A percentile compares a stretch with the other conserved stretches of the same genome.
These are phyloP conservation scores for Symphodus melops DNA, from an alignment of 2,113 vertebrate genomes.

Conservation along the genomic window DNA sequence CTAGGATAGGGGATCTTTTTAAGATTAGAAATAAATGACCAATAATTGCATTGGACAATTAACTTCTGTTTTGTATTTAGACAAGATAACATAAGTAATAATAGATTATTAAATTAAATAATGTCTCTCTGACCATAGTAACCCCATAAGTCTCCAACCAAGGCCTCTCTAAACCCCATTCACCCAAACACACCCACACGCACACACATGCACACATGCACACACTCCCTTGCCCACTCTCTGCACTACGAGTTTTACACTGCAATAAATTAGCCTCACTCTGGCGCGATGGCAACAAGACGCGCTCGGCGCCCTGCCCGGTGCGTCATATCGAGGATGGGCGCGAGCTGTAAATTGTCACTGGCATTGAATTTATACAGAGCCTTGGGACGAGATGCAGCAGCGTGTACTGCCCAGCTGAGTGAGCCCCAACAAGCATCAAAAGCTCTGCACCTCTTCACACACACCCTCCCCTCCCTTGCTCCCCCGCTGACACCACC, in stretches of 20 bases:
- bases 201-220: too few species aligned
- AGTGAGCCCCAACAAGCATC: slow-evolving; percentile 76
- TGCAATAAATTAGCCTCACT: slow-evolving; percentile 80
- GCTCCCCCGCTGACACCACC: slow-evolving; percentile 52
- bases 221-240: slow-evolving; percentile 37
- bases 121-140: slow-evolving; percentile 46
- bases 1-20: not conserved
- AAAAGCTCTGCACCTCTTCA: slow-evolving; percentile 46
- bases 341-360: slow-evolving; percentile 80
- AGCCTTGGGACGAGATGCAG: slow-evolving; percentile 74
- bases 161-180: slow-evolving; percentile 60
- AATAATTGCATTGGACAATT: not conserved
- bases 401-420: slow-evolving; percentile 65
- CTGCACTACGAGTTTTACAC: slow-evolving; percentile 70
- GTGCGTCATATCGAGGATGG: slow-evolving; percentile 71
- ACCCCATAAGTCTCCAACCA: slow-evolving; percentile 51
- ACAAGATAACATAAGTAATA: too few species aligned
- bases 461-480: slow-evolving; percentile 13
- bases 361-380: slow-evolving; percentile 77
- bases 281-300: slow-evolving; percentile 71
- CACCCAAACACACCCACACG: not conserved
- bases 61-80: slow-evolving; percentile 21
- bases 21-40: not conserved
- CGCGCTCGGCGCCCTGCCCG: slow-evolving; percentile 65
- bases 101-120: too few species aligned